Evolutionary conservation across 2,888 invertebrate genomes (phyloP).

Genomic region (Diploptera punctata): DNA sequence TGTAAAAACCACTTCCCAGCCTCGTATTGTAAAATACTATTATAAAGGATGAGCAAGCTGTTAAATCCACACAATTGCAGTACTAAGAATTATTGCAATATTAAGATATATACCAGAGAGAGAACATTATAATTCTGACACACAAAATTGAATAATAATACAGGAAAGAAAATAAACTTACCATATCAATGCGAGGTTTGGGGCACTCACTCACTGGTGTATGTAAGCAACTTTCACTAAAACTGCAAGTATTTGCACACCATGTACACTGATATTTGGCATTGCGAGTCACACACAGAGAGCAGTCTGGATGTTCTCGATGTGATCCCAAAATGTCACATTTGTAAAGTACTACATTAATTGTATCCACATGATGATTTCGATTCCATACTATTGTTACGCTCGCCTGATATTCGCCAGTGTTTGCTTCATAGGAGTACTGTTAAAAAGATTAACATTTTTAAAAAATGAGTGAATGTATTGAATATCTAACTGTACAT

Average conservation of each 20-base stretch:
- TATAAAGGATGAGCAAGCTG: too few relatives aligned
- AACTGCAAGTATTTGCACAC: constrained; percentile 91
- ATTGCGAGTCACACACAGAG: constrained; percentile 92
- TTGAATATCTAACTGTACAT: too few relatives aligned
- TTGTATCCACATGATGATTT: constrained; percentile 90
- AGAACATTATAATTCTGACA: too few relatives aligned
- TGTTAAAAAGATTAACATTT: constrained; percentile 51
- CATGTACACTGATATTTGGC: constrained; percentile 93
- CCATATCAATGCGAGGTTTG: constrained; percentile 89
- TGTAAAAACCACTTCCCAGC: too few relatives aligned
- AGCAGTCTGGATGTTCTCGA: constrained; percentile 94
- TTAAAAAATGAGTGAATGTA: too few relatives aligned
- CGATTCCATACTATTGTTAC: constrained; percentile 94
- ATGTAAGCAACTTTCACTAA: constrained; percentile 82
- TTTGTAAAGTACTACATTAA: constrained; percentile 91
- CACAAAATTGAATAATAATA: too few relatives aligned
- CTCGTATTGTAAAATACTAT: too few relatives aligned
- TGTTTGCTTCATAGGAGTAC: constrained; percentile 88
- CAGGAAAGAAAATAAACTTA: too few relatives aligned
- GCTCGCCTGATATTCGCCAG: constrained; percentile 86
- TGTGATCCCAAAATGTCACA: constrained; percentile 95
- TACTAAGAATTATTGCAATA: too few relatives aligned
- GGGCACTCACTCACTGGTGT: constrained; percentile 86
- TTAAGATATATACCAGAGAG: too few relatives aligned
- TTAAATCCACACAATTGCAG: too few relatives aligned